These are phyloP conservation scores for Gila orcuttii DNA, from an alignment of 2,113 vertebrate genomes.

Conservation along the genomic window DNA sequence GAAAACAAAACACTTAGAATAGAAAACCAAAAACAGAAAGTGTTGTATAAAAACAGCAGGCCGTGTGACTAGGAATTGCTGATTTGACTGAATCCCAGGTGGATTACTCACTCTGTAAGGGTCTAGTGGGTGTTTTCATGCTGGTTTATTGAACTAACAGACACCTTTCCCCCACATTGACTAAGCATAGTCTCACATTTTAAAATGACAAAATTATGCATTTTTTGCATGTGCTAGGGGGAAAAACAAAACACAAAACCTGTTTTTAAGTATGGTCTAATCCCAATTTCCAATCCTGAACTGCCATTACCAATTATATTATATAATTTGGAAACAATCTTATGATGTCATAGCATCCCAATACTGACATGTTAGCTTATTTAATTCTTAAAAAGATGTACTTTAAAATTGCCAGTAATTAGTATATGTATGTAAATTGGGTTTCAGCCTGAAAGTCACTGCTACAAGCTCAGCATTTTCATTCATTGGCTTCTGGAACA, in stretches of 20 bases:
- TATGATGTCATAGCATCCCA: not conserved
- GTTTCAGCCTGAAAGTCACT: not conserved
- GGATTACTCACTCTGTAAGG: slow-evolving; percentile 22
- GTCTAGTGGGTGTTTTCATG: slow-evolving; percentile 18
- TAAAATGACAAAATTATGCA: not conserved
- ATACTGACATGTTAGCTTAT: not conserved
- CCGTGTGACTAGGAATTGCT: not conserved
- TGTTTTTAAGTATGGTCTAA: not conserved
- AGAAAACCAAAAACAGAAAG: not conserved
- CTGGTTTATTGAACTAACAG: not conserved
- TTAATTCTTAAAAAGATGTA: not conserved
- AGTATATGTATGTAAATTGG: not conserved
- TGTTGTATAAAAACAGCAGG: not conserved
- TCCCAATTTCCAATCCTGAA: not conserved
- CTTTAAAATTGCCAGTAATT: not conserved
- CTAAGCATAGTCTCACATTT: not conserved
- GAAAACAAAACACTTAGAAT: not conserved
- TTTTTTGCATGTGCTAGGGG: not conserved
- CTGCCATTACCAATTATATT: not conserved
- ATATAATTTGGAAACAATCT: not conserved
- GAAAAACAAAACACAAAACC: not conserved
- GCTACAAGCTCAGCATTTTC: not conserved
- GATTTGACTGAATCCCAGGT: slow-evolving; percentile 9
- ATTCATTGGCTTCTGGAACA: not conserved
- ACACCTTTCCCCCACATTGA: not conserved